These are phyloP conservation scores for Callionymus lyra DNA, from an alignment of 2,113 vertebrate genomes.

Conservation along the genomic window DNA sequence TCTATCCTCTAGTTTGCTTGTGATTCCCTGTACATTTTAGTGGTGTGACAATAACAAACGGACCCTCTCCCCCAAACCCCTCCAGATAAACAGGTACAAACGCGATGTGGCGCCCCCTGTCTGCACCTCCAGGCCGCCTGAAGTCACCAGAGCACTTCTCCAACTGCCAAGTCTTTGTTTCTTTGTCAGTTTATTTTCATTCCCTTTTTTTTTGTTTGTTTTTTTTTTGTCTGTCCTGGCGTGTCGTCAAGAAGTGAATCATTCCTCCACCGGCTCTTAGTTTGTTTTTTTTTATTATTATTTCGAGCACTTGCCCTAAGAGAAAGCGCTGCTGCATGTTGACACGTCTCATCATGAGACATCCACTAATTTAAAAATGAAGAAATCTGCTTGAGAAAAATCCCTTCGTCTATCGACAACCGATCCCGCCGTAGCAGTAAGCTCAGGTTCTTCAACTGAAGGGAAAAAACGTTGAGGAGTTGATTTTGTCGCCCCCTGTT, in stretches of 20 bases:
- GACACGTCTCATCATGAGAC: not conserved
- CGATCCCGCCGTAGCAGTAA: not conserved
- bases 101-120: slow-evolving; percentile 37
- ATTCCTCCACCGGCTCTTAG: slow-evolving; percentile 39
- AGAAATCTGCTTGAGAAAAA: too few relatives aligned
- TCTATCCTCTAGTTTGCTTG: slow-evolving; percentile 69
- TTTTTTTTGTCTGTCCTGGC: slow-evolving; percentile 26
- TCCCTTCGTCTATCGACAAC: not conserved
- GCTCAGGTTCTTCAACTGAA: not conserved
- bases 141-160: slow-evolving; percentile 59
- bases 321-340: slow-evolving; percentile 3
- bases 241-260: slow-evolving; percentile 40
- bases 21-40: slow-evolving; percentile 72
- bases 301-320: slow-evolving; percentile 1
- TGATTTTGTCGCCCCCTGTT: slow-evolving; percentile 6
- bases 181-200: slow-evolving; percentile 36
- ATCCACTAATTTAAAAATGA: not conserved
- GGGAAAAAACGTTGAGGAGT: not conserved
- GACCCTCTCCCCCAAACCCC: slow-evolving; percentile 8
- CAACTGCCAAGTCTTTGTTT: slow-evolving; percentile 48
- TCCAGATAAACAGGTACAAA: slow-evolving; percentile 55
- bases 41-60: slow-evolving; percentile 73
- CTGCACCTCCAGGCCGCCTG: slow-evolving; percentile 34
- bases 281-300: too few relatives aligned
- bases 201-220: slow-evolving; percentile 41